These are phyloP conservation scores for Galago senegalensis DNA, from an alignment of 2,797 vertebrate genomes.

Conservation along the genomic window DNA sequence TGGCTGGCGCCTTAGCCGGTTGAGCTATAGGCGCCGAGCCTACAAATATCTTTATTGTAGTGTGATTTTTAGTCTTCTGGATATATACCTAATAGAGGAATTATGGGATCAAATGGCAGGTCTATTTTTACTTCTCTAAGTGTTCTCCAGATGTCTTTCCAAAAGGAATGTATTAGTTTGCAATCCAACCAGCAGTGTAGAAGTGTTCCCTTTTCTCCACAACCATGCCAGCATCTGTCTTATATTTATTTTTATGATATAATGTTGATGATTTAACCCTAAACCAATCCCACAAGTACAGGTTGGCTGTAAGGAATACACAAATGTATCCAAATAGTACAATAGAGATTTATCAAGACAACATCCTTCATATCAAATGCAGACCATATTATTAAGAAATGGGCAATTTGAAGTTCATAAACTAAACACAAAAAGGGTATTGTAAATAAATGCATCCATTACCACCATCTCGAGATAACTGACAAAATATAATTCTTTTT, in stretches of 20 bases:
- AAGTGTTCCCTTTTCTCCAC: too few relatives aligned
- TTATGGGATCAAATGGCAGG: too few relatives aligned
- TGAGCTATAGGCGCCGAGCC: too few relatives aligned
- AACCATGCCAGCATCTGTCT: too few relatives aligned
- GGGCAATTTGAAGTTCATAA: constrained; percentile 77
- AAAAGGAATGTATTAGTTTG: too few relatives aligned
- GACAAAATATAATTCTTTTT: constrained; percentile 77
- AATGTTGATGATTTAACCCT: constrained; percentile 75
- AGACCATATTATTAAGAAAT: constrained; percentile 66
- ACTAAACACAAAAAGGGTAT: constrained; percentile 66
- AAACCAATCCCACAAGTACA: constrained; percentile 73
- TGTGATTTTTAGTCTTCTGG: too few relatives aligned
- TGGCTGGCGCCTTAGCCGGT: too few relatives aligned
- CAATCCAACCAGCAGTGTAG: too few relatives aligned
- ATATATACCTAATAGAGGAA: too few relatives aligned
- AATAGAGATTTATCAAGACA: constrained; percentile 70
- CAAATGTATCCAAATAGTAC: constrained; percentile 65
- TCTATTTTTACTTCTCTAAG: too few relatives aligned
- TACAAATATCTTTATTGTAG: too few relatives aligned
- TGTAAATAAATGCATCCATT: constrained; percentile 77
- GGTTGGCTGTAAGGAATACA: constrained; percentile 68
- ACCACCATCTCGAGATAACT: constrained; percentile 69
- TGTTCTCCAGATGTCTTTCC: too few relatives aligned
- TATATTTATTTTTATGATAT: constrained; percentile 76
- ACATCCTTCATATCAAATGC: constrained; percentile 67